Evolutionary conservation across 2,888 invertebrate genomes (phyloP).

Genomic region (Eurois occulta): DNA sequence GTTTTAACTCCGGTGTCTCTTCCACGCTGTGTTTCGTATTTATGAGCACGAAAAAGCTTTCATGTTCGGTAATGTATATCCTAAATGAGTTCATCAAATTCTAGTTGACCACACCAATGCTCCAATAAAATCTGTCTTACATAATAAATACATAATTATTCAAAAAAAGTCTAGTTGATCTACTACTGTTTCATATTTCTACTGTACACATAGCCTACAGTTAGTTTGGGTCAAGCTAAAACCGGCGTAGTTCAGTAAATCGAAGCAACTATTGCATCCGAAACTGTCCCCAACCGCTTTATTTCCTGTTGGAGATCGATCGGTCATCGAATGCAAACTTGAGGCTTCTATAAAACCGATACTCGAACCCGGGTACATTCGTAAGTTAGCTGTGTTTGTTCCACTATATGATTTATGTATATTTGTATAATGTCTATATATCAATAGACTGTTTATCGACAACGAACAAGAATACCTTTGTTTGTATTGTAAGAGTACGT

Average conservation of each 20-base stretch:
- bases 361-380: background rate
- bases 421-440: too few species aligned
- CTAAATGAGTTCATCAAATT: background rate
- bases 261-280: constrained; percentile 41
- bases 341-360: constrained; percentile 24
- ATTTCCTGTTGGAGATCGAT: constrained; percentile 47
- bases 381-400: background rate
- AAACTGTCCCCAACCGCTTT: constrained; percentile 45
- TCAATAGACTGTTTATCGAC: background rate
- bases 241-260: constrained; percentile 26
- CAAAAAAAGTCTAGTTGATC: background rate
- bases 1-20: too few species aligned
- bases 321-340: constrained; percentile 40
- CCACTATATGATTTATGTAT: background rate
- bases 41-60: background rate
- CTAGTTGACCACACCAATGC: background rate
- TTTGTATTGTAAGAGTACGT: background rate
- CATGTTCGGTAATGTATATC: background rate
- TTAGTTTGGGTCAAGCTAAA: constrained; percentile 35
- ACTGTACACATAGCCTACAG: background rate
- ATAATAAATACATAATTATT: background rate
- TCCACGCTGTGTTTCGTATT: background rate
- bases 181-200: background rate
- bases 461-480: background rate
- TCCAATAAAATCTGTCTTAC: background rate